Conservation (phyloP, 30 jellyfish, hydroid and myxozoan genomes). For the Clytia hemisphaerica region DNA sequence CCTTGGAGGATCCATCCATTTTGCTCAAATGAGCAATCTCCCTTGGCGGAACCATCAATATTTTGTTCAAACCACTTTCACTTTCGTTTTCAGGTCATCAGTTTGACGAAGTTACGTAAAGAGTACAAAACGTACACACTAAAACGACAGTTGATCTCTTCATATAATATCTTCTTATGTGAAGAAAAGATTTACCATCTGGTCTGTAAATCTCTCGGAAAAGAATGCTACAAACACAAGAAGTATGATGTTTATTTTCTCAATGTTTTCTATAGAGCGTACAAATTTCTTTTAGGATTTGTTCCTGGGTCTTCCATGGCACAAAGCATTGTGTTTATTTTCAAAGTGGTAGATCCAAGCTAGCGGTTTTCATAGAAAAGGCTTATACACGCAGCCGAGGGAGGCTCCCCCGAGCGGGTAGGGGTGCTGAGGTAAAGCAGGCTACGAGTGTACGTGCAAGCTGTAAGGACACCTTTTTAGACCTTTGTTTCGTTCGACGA, state of each 20-base stretch:
- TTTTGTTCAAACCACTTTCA: background rate
- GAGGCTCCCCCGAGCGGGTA: too few species aligned
- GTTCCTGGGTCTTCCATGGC: background rate
- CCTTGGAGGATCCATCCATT: too few species aligned
- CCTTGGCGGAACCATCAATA: too few species aligned
- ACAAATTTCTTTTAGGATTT: background rate
- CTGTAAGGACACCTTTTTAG: too few species aligned
- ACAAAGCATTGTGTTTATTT: background rate
- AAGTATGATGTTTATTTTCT: conserved; percentile 60
- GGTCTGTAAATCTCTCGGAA: conserved; percentile 63
- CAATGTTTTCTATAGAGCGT: background rate
- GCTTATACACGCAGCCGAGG: too few species aligned
- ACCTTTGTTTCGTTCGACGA: too few species aligned
- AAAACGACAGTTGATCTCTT: conserved; percentile 54
- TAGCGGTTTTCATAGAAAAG: too few species aligned
- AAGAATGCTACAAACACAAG: conserved; percentile 57
- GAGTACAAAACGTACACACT: conserved; percentile 64
- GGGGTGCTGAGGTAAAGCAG: too few species aligned
- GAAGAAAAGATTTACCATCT: conserved; percentile 65
- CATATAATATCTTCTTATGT: conserved; percentile 64
- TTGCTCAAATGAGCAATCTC: too few species aligned
- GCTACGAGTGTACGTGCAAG: too few species aligned
- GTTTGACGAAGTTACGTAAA: conserved; percentile 71
- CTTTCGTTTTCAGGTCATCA: conserved; percentile 51
- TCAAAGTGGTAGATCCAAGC: too few species aligned